Percentiles rank a stretch among this genome's conserved stretches.
Evolutionary conservation across 53 echinoderm and acorn worm genomes (phyloP).

Genomic region (Stichopus horrens): DNA sequence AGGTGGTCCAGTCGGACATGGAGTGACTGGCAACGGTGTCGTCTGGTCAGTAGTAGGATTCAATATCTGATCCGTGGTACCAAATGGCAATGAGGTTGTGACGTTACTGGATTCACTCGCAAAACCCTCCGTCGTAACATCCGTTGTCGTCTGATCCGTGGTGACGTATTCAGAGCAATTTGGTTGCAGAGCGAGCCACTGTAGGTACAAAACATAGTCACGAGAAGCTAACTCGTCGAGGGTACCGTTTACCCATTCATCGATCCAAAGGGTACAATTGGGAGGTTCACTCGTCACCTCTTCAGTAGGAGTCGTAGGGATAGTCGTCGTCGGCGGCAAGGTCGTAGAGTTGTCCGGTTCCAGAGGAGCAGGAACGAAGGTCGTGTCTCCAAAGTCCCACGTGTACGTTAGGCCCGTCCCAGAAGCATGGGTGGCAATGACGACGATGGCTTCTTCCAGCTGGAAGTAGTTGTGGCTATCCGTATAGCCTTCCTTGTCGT

Average conservation of each 20-base stretch:
- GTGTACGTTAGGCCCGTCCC: slow-evolving; percentile 85
- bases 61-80: not conserved
- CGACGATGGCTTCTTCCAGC: slow-evolving; percentile 77
- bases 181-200: slow-evolving; percentile 31
- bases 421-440: slow-evolving; percentile 68
- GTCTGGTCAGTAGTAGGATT: not conserved
- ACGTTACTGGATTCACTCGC: slow-evolving; percentile 1
- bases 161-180: slow-evolving; percentile 43
- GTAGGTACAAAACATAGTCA: slow-evolving; percentile 29
- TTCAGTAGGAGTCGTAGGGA: slow-evolving; percentile 6
- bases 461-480: slow-evolving; percentile 68
- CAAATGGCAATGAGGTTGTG: not conserved
- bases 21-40: not conserved
- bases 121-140: not conserved
- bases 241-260: slow-evolving; percentile 59
- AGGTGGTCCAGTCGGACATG: slow-evolving; percentile 26
- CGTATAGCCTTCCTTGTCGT: slow-evolving; percentile 61
- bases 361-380: slow-evolving; percentile 57
- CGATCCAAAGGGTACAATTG: slow-evolving; percentile 59
- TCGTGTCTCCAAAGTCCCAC: slow-evolving; percentile 87
- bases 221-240: slow-evolving; percentile 19
- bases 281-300: slow-evolving; percentile 27
- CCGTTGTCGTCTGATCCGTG: slow-evolving; percentile 8
- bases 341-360: slow-evolving; percentile 33
- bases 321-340: slow-evolving; percentile 26